A percentile compares a stretch with the other conserved stretches of the same genome.
These are phyloP conservation scores for Panzeria rudis DNA, from an alignment of 2,888 invertebrate species.

Conservation along the genomic window DNA sequence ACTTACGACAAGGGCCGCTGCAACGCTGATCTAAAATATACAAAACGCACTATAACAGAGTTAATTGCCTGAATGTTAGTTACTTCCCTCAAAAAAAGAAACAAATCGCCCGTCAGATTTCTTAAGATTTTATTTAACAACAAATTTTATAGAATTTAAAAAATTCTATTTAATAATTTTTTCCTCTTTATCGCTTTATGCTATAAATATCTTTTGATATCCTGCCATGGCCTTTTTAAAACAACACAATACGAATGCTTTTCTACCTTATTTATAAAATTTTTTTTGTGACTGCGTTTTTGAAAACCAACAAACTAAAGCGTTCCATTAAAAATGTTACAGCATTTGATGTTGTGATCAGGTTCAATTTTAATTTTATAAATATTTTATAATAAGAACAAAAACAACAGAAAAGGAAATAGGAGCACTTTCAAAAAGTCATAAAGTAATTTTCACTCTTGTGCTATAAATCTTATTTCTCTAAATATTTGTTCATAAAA, in stretches of 20 bases:
- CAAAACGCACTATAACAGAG: too few species aligned
- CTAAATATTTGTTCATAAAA: slow-evolving; percentile 20
- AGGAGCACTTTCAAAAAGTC: slow-evolving; percentile 22
- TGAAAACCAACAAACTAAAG: background rate
- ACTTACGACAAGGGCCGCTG: too few species aligned
- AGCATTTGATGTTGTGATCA: background rate
- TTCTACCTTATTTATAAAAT: background rate
- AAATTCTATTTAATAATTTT: too few species aligned
- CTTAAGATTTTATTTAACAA: too few species aligned
- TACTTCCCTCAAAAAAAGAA: too few species aligned
- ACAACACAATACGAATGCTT: background rate
- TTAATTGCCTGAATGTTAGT: too few species aligned
- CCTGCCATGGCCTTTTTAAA: background rate
- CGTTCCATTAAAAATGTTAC: background rate
- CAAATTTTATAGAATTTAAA: too few species aligned
- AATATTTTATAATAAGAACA: background rate
- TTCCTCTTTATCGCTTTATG: too few species aligned
- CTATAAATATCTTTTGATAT: too few species aligned
- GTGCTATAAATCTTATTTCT: background rate
- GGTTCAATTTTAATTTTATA: too few species aligned
- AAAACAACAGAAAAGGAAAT: background rate
- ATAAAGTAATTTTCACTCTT: slow-evolving; percentile 15
- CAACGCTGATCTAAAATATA: too few species aligned
- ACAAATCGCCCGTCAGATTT: too few species aligned
- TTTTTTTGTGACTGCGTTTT: background rate